These are phyloP conservation scores for Epistrophe grossulariae DNA, from an alignment of 2,888 invertebrate genomes.

Conservation along the genomic window DNA sequence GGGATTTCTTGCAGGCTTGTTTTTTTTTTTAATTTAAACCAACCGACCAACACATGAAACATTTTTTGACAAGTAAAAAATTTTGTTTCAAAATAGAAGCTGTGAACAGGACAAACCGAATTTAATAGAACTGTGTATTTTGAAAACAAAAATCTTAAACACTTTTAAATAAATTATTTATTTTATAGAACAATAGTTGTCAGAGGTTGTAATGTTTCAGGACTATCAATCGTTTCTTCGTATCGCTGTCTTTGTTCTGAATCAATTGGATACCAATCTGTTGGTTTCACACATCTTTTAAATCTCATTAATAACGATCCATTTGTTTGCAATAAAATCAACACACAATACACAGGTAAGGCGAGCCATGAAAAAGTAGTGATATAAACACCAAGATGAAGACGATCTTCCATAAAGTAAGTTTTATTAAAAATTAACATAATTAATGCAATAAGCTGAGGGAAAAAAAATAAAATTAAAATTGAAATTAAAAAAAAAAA, in stretches of 20 bases:
- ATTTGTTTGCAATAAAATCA: conserved; percentile 56
- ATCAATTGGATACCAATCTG: conserved; percentile 77
- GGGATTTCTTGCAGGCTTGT: too few relatives aligned
- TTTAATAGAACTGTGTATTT: too few relatives aligned
- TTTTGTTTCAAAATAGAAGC: too few relatives aligned
- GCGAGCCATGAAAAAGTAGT: conserved; percentile 56
- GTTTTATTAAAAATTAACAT: background rate
- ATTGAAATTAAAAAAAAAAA: background rate
- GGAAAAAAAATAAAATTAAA: background rate
- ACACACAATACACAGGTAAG: conserved; percentile 65
- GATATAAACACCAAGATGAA: background rate
- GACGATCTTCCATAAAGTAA: background rate
- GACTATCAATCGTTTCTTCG: conserved; percentile 61
- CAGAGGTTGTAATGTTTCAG: conserved; percentile 39
- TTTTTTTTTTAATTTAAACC: too few relatives aligned
- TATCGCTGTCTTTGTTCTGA: conserved; percentile 68
- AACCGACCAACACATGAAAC: too few relatives aligned
- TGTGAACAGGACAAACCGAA: too few relatives aligned
- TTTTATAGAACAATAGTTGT: conserved; percentile 48
- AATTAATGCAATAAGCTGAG: conserved; percentile 11
- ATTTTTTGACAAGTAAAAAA: too few relatives aligned
- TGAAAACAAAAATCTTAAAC: background rate
- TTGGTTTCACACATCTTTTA: conserved; percentile 68
- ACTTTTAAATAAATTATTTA: background rate
- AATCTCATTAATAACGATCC: conserved; percentile 65